phyloP scores from a whole-genome alignment of 2,113 vertebrate species.

The Cyanocitta stelleri region DNA sequence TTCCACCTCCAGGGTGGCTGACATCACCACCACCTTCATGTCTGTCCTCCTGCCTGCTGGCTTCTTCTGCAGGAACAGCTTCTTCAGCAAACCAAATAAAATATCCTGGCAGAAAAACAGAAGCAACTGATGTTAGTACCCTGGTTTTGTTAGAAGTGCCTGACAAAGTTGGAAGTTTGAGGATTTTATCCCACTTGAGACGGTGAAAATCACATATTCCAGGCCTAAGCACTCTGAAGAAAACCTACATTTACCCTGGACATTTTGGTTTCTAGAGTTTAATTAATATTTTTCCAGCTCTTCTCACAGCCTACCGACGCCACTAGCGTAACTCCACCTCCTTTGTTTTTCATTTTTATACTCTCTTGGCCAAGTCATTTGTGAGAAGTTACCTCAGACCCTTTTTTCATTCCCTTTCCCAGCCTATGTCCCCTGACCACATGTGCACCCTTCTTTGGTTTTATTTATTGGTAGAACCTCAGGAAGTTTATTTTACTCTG shows the following conservation, averaged over 20 bases:
- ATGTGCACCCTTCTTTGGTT: too few species aligned
- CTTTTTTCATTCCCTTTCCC: background rate
- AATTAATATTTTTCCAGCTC: background rate
- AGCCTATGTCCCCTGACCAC: rapidly evolving
- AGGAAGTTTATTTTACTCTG: background rate
- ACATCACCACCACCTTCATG: conserved; percentile 95
- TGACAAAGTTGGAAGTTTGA: background rate
- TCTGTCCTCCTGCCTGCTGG: conserved; percentile 66
- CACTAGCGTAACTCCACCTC: background rate
- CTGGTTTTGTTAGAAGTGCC: background rate
- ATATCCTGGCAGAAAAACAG: conserved; percentile 79
- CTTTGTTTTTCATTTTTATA: background rate
- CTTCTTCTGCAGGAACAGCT: conserved; percentile 72
- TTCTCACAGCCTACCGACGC: background rate
- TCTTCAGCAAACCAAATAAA: conserved; percentile 93
- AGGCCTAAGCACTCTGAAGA: background rate
- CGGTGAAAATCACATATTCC: background rate
- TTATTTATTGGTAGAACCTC: background rate
- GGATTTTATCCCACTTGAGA: background rate
- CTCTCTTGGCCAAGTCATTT: background rate
- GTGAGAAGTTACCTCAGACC: background rate
- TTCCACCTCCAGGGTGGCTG: conserved; percentile 90
- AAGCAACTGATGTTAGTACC: background rate
- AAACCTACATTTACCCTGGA: background rate
- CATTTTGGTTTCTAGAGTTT: background rate